Base-by-base conservation (phyloP, 2,888 invertebrate genomes). In the Tiliacea citrago region DNA sequence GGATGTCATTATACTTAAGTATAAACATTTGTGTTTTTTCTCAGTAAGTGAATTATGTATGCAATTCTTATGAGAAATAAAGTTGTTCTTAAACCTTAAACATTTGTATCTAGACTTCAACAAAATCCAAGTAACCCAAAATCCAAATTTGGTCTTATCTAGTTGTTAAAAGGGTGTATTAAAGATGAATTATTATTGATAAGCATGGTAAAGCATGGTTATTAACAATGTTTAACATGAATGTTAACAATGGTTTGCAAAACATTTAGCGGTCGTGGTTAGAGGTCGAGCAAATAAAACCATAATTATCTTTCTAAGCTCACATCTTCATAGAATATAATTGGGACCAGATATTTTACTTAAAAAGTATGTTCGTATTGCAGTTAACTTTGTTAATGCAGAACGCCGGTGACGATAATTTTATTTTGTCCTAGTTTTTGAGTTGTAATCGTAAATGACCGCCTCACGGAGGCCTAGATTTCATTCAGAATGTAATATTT, bases 401-500 rank as follows among this genome's bases (percentile, higher is more conserved):
- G 7, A 45, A 53, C 42, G 21, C 68, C 68, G 68, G 24, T 39
- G 18, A 51, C 8, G 18, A 49, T 35, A 2, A 24, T 35, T 51
- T 45, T 68, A 45, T n/a, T 42, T n/a, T 16, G 24, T 47, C 13
- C n/a, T n/a, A 39, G 16, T 55, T 57, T 75, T 51, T 73, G 49
- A 62, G 45, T 55, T 35, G 42, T 63, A 55, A 73, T 73, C 42
- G 24, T 9, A 39, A 13, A n/a, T 13, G 42, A 57, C 5, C 21
- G 47, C 10, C 4, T 16, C 16, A n/a, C 21, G 8, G 7, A 80
- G 9, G 42, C 35, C 16, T 51, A 60, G 0, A 60, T 49, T 55
- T 45, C 0, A 45, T 60, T 76, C 8, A 39, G 7, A 39, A 51
- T 16, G 18, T 24, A 35, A 29, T 55, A 42, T 55, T 61, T 42